Evolutionary conservation across 1,140 invertebrate genomes (phyloP), one percentile per base, ranked within the genome.

Genomic region (Ruditapes philippinarum): DNA sequence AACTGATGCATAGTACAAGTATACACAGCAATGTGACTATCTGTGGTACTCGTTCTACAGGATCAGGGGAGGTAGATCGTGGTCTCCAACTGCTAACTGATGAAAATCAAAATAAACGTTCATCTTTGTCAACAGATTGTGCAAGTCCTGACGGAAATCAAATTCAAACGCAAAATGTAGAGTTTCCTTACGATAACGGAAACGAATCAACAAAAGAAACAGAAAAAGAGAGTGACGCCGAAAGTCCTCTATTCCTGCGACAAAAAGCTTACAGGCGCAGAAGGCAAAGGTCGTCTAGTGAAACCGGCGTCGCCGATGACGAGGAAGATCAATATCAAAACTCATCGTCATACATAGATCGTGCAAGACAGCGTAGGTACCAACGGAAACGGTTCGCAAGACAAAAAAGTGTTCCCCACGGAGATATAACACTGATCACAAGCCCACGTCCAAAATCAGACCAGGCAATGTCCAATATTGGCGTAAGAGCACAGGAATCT

Each of bases 331-430:
- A 40, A n/a, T 4, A 54, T 7, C 1, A 2, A 31, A n/a, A 33
- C 2, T 73, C 68, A 19, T n/a, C 11, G 19, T 0, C 45, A 33
- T 45, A 78, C 9, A 1, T 49, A 9, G 45, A 51, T 1, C 45
- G 25, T 36, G 25, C 31, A 78, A 78, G 74, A 51, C 45, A 22
- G 28, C 12, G 42, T 17, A 9, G 45, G 4, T 45, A 49, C 17
- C 74, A 78, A 31, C 25, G 45, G 25, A 78, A 78, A 51, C 25
- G 45, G 3, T 51, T 54, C 31, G 14, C 65, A 5, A 70, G 65
- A 70, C 65, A 70, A 38, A 70, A n/a, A 40, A 70, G 65, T 70
- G 33, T 70, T n/a, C 65, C 65, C 17, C 33, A 70, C 28, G 65
- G 65, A 19, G 45, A 51, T 2, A 36, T 78, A 2, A 51, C 45